phyloP scores from a whole-genome alignment of 92 coral and sea anemone genomes.

The Phenganax subtilis region DNA sequence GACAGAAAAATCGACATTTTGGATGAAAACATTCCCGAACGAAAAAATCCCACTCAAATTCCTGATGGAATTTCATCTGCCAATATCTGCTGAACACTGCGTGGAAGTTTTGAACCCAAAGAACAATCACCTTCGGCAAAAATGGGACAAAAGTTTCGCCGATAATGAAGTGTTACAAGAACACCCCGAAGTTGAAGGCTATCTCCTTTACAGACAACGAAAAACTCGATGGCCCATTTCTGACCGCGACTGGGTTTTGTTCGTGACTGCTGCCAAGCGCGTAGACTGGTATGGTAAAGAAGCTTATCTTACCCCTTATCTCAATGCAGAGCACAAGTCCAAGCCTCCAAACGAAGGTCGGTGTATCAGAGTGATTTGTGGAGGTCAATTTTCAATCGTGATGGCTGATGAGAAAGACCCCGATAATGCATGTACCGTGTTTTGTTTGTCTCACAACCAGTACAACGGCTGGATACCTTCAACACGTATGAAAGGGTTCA shows the following conservation, averaged over 20 bases:
- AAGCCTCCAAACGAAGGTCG: slow-evolving; percentile 29
- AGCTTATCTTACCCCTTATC: slow-evolving; percentile 8
- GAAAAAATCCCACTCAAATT: background rate
- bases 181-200: background rate
- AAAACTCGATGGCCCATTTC: slow-evolving; percentile 20
- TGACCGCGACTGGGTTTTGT: slow-evolving; percentile 40
- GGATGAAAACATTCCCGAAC: background rate
- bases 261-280: background rate
- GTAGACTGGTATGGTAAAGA: slow-evolving; percentile 36
- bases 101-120: background rate
- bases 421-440: slow-evolving; percentile 29
- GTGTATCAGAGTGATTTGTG: background rate
- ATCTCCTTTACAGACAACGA: background rate
- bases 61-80: background rate
- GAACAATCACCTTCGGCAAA: background rate
- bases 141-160: slow-evolving; percentile 1
- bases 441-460: slow-evolving; percentile 37
- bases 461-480: slow-evolving; percentile 47
- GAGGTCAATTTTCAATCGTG: slow-evolving; percentile 29
- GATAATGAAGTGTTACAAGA: background rate
- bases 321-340: slow-evolving; percentile 23
- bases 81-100: background rate
- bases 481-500: background rate
- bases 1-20: background rate
- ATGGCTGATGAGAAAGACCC: slow-evolving; percentile 35